Base-by-base conservation (phyloP, 2,888 invertebrate genomes). In the Apamea crenata region DNA sequence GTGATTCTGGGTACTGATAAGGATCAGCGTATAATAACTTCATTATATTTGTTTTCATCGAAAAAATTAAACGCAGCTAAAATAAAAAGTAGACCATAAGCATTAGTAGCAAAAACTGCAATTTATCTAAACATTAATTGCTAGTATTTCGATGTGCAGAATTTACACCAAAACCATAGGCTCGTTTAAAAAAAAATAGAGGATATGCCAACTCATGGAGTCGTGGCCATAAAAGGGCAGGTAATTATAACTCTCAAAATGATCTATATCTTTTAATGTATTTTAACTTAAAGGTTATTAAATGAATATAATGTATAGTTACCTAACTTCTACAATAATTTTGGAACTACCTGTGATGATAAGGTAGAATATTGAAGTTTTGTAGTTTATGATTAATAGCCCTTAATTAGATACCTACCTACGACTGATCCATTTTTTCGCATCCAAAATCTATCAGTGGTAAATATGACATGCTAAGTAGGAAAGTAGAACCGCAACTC, bases 121-220 rank as follows among this genome's bases (percentile, higher is more conserved):
- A 90, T 91, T 91, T 87, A 92, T 89, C 91, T 63, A 63, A 88
- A 90, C 36, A 80, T 88, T 92, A 93, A 93, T 93, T 91, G 93
- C 90, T 89, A 87, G 89, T 89, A 90, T 92, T 91, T 88, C 66
- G 82, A 89, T 87, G 91, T 88, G 92, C 91, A 91, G 85, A 90
- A 91, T 90, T 91, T 86, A 78, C 67, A 59, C 47, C 61, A 81
- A 90, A 92, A 90, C 84, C 82, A 86, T 80, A 88, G 65, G 50
- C 40, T 10, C 69, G 21, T 56, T 87, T 77, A 85, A 87, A 89
- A 91, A 40, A 90, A 89, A 90, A 3, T 29, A 12, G 14, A 71
- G 71, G 80, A 87, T 88, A 87, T 90, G 93, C 91, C 82, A 87
- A 90, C 82, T 93, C 93, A 94, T 77, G 74, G 77, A 36, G 36